These are phyloP conservation scores for Oceanodroma leucorhoa DNA, from an alignment of 2,797 vertebrate genomes.

Conservation along the genomic window DNA sequence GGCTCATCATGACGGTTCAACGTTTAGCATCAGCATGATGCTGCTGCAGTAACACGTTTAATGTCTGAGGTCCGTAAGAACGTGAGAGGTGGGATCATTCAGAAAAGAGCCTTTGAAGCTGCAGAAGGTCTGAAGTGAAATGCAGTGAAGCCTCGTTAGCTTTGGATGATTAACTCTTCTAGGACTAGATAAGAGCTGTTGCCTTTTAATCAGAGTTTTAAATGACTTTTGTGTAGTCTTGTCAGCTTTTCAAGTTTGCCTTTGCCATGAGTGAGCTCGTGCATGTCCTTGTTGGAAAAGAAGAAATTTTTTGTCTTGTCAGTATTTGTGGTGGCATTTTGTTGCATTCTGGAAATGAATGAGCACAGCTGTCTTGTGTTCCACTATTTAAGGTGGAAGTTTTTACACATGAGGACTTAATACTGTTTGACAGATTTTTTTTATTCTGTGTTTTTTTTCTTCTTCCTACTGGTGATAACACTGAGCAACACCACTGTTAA, in stretches of 20 bases:
- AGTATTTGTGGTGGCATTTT: not conserved
- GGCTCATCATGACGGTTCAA: rapidly evolving
- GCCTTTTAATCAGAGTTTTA: not conserved
- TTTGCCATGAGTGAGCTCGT: not conserved
- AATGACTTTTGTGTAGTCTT: not conserved
- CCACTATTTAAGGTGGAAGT: not conserved
- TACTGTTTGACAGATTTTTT: not conserved
- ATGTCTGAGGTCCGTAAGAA: not conserved
- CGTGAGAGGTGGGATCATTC: not conserved
- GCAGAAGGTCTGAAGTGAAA: not conserved
- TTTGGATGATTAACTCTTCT: not conserved
- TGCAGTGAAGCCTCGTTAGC: not conserved
- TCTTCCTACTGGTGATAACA: not conserved
- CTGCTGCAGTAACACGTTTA: not conserved
- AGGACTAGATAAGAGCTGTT: not conserved
- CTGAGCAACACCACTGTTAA: not conserved
- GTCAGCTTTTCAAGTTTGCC: not conserved
- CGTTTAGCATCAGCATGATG: not conserved
- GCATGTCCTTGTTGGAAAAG: not conserved
- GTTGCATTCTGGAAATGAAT: not conserved
- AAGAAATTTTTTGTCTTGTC: not conserved
- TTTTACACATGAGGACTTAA: not conserved
- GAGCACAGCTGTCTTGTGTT: not conserved
- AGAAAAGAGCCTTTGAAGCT: not conserved
- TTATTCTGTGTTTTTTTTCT: too few species aligned